These are phyloP conservation scores for Neolamprologus sp. DNA, from an alignment of 2,113 vertebrate species.

Conservation along the genomic window DNA sequence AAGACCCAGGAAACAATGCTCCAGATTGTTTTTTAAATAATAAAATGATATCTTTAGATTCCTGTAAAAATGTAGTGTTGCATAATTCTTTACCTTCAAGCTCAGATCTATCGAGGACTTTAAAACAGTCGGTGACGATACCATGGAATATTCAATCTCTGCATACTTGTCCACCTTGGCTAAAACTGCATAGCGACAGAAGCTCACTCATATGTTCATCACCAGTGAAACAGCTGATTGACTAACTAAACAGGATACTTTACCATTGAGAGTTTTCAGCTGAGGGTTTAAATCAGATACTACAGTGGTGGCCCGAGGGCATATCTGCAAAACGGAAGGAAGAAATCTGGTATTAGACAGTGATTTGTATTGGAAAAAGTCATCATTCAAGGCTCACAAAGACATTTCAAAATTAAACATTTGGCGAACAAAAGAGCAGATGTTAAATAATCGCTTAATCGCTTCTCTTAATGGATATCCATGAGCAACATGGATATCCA, in stretches of 20 bases:
- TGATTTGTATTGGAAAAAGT: neutral
- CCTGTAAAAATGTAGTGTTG: neutral
- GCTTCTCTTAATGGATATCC: neutral
- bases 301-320: conserved; percentile 51
- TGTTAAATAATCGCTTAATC: neutral
- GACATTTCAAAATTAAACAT: neutral
- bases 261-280: conserved; percentile 74
- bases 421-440: neutral
- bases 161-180: conserved; percentile 68
- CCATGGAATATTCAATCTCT: conserved; percentile 75
- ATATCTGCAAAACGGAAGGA: conserved; percentile 58
- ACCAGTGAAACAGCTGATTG: neutral
- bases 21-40: neutral
- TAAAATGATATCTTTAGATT: rapidly evolving
- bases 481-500: neutral
- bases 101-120: conserved; percentile 47
- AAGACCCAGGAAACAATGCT: neutral
- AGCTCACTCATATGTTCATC: neutral
- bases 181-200: conserved; percentile 47
- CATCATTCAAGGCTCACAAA: neutral
- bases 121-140: conserved; percentile 48
- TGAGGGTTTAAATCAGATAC: conserved; percentile 54
- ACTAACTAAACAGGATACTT: neutral
- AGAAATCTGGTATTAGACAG: neutral
- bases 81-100: conserved; percentile 62